phyloP scores from a whole-genome alignment of 1,140 invertebrate genomes.

The Andrena cerasifolii region DNA sequence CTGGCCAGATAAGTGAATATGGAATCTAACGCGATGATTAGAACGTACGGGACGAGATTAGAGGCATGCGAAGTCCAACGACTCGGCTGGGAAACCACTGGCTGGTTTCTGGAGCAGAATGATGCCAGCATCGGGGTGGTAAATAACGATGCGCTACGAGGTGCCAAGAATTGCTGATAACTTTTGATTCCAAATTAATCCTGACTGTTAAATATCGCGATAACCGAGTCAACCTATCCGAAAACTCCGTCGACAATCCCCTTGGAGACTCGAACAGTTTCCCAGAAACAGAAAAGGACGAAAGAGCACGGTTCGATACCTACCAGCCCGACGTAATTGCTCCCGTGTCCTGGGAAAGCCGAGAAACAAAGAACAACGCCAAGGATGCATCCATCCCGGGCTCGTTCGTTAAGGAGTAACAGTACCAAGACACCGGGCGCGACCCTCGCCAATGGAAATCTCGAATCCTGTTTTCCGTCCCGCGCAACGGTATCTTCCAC shows the following conservation, averaged over 20 bases:
- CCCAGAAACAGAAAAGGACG: too few species aligned
- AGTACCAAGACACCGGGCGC: not conserved
- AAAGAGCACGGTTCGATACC: too few species aligned
- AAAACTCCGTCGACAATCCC: too few species aligned
- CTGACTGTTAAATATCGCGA: too few species aligned
- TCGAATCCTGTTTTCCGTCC: slow-evolving; percentile 22
- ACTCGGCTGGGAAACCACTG: not conserved
- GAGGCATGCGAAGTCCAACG: slow-evolving; percentile 12
- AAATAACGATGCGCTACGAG: not conserved
- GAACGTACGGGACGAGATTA: slow-evolving; percentile 31
- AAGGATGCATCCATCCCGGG: not conserved
- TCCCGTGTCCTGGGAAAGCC: not conserved
- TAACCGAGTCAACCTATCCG: too few species aligned
- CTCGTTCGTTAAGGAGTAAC: slow-evolving; percentile 29
- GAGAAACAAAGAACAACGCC: not conserved
- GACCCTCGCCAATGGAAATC: not conserved
- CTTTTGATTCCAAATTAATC: too few species aligned
- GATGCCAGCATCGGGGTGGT: not conserved
- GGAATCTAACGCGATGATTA: slow-evolving; percentile 49
- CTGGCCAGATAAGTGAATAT: slow-evolving; percentile 33
- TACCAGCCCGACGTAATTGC: too few species aligned
- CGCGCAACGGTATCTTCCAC: not conserved
- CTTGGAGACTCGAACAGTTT: too few species aligned
- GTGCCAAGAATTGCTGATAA: too few species aligned
- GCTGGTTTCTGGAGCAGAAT: not conserved